These are phyloP conservation scores for Slavum lentiscoides DNA, from an alignment of 2,888 invertebrate species.

Conservation along the genomic window DNA sequence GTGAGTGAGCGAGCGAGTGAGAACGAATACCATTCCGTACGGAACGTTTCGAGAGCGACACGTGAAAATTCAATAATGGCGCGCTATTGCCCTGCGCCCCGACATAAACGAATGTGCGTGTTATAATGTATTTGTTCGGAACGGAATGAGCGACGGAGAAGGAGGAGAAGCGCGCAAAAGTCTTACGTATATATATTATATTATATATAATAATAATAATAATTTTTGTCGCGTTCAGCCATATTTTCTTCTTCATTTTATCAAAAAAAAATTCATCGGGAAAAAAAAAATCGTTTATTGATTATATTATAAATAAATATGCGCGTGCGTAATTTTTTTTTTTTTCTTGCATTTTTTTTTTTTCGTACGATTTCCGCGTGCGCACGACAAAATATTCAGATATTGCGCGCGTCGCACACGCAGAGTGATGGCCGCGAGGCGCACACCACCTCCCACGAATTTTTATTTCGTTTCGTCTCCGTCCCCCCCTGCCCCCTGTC, in stretches of 20 bases:
- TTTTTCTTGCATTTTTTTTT: background rate
- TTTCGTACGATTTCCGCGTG: too few relatives aligned
- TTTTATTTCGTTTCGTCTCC: background rate
- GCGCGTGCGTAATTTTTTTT: background rate
- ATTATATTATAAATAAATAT: background rate
- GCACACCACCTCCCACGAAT: conserved; percentile 8
- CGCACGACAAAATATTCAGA: too few relatives aligned
- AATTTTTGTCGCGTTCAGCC: background rate
- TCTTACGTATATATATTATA: too few relatives aligned
- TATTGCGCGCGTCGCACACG: too few relatives aligned
- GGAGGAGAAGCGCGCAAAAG: background rate
- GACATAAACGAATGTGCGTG: background rate
- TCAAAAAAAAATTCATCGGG: background rate
- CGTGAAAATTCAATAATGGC: conserved; percentile 13
- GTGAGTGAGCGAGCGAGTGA: background rate
- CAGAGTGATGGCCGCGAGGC: too few relatives aligned
- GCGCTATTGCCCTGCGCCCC: background rate
- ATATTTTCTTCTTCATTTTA: background rate
- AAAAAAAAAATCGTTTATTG: background rate
- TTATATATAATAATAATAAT: background rate
- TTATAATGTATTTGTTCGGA: background rate
- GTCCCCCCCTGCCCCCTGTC: background rate
- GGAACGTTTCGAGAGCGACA: conserved; percentile 9
- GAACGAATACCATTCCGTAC: background rate
- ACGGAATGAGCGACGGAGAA: background rate